phyloP scores from a whole-genome alignment of 64 coral and sea anemone species.

The Actinia tenebrosa region DNA sequence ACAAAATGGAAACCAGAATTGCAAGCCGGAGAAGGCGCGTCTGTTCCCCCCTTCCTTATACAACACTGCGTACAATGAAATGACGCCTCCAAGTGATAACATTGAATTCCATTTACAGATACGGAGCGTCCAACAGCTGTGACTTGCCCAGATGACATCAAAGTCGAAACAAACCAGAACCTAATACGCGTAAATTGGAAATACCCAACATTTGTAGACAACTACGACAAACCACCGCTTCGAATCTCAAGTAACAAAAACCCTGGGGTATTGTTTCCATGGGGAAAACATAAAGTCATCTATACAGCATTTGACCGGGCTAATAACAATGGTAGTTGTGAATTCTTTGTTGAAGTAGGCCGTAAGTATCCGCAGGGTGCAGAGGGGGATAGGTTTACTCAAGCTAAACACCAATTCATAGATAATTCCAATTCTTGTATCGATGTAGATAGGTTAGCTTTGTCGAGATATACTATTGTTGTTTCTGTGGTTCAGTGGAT shows the following conservation, averaged over 20 bases:
- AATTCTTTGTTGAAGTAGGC: conserved; percentile 71
- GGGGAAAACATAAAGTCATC: conserved; percentile 55
- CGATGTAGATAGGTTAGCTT: no score
- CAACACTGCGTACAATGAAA: no score
- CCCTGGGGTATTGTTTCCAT: conserved; percentile 58
- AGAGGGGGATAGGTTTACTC: no score
- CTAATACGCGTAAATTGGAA: conserved; percentile 66
- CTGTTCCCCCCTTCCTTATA: no score
- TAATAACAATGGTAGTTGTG: conserved; percentile 79
- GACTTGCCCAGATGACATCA: conserved; percentile 61
- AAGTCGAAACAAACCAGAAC: conserved; percentile 47
- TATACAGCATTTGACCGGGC: conserved; percentile 74
- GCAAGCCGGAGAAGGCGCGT: no score
- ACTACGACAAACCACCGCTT: conserved; percentile 55
- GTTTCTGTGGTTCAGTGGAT: no score
- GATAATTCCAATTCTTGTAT: no score
- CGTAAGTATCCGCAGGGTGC: conserved; percentile 40
- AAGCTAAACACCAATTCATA: no score
- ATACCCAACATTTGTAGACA: conserved; percentile 74
- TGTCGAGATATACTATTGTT: no score
- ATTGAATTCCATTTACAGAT: conserved; percentile 18
- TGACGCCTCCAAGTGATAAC: no score
- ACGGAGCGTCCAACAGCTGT: conserved; percentile 62
- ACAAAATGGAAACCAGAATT: no score
- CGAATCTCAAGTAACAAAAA: conserved; percentile 69